Evolutionary conservation across 2,797 vertebrate species (phyloP), one percentile per base, ranked within the genome.

Genomic region (Myripristis jacobus): DNA sequence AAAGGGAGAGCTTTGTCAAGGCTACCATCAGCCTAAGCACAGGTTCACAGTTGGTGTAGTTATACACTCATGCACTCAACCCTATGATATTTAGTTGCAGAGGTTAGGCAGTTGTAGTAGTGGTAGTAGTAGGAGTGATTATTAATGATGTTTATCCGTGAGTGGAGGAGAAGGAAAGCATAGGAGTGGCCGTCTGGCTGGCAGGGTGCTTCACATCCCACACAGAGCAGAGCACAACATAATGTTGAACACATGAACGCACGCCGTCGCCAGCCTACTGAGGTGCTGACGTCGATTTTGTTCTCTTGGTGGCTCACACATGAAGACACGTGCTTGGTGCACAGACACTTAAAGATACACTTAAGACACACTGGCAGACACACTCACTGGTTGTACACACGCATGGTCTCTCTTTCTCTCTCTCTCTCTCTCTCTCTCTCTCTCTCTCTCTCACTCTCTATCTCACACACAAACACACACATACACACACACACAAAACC

Each of bases 201-300:
- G 6, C 16, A 27, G 36, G 22, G 41, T 61, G 11, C 47, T 62
- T 43, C 52, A 25, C n/a, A 53, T 25, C 21, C 58, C 43, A 62
- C n/a, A 75, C 43, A 52, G n/a, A 29, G 27, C 13, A 55, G 53
- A 38, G 27, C 9, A 41, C 70, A 73, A 73, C 34, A 74, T 58
- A 50, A n/a, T 66, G 51, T 38, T 0, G 34, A 63, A 67, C 64
- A 67, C 52, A 70, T 59, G 63, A 76, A 70, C 65, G 64, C 44
- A 75, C 1, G 7, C 44, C 70, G 56, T 77, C 51, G 71, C 54
- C 56, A 61, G 31, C 57, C 61, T 41, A 58, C 69, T 72, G 63
- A 60, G 73, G 52, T 66, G 67, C 82, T 89, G 82, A 87, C 74
- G 81, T 81, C 0, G 34, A 61, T 64, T 15, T 22, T 81, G 69